A percentile compares a stretch with the other conserved stretches of the same genome.
Evolutionary conservation across 1,140 invertebrate species (phyloP).

Genomic region (Trigoniulus corallinus): DNA sequence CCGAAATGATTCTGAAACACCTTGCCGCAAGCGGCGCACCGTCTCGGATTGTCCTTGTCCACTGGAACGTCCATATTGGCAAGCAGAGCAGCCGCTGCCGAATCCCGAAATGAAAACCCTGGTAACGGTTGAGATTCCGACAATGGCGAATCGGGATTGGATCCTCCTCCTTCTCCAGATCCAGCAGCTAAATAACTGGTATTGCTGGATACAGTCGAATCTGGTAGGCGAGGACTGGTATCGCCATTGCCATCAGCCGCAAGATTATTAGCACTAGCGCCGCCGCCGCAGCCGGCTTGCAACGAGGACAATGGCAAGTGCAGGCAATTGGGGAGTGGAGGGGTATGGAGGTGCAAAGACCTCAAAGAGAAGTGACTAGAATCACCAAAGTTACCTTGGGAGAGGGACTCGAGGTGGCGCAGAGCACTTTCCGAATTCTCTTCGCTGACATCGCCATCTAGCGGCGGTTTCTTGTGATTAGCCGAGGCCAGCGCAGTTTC

Average conservation of each 20-base stretch:
- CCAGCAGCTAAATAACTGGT: slow-evolving; percentile 10
- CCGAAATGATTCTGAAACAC: slow-evolving; percentile 87
- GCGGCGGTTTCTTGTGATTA: neutral
- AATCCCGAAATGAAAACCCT: slow-evolving; percentile 14
- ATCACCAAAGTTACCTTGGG: slow-evolving; percentile 52
- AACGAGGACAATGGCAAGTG: slow-evolving; percentile 30
- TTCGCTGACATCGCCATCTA: neutral
- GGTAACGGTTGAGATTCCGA: slow-evolving; percentile 30
- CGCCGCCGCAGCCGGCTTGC: slow-evolving; percentile 14
- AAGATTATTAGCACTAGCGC: neutral
- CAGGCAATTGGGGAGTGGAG: slow-evolving; percentile 15
- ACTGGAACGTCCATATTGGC: slow-evolving; percentile 45
- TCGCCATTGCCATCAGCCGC: slow-evolving; percentile 1
- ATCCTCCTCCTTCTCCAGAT: slow-evolving; percentile 12
- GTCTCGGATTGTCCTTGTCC: slow-evolving; percentile 62
- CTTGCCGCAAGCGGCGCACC: slow-evolving; percentile 81
- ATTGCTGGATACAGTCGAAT: slow-evolving; percentile 16
- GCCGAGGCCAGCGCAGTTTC: too few relatives aligned
- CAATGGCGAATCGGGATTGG: slow-evolving; percentile 32
- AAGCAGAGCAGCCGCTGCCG: slow-evolving; percentile 12
- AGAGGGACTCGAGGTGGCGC: slow-evolving; percentile 58
- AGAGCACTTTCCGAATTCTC: slow-evolving; percentile 40
- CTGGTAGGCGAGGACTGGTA: slow-evolving; percentile 15
- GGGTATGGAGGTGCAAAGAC: neutral
- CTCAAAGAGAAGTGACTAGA: slow-evolving; percentile 15